A percentile compares a stretch with the other conserved stretches of the same genome.
Evolutionary conservation across 1,140 invertebrate genomes (phyloP).

Genomic region (Bombus pascuorum): DNA sequence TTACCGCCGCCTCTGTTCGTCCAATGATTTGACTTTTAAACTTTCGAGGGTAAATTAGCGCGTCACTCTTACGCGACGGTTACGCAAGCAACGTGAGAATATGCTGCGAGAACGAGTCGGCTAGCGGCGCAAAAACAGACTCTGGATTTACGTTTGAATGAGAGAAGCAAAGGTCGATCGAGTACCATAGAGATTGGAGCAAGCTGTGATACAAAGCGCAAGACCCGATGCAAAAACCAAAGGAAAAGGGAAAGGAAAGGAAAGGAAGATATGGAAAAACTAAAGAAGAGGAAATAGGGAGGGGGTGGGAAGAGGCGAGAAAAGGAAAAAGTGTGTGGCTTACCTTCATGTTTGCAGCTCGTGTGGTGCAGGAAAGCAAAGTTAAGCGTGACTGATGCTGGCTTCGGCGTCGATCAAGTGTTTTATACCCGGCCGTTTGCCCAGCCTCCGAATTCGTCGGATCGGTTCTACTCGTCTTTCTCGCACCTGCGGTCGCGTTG

Average conservation of each 20-base stretch:
- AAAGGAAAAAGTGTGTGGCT: slow-evolving; percentile 25
- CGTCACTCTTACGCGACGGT: not conserved
- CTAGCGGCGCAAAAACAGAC: not conserved
- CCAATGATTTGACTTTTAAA: not conserved
- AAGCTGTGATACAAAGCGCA: no score
- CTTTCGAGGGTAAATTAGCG: not conserved
- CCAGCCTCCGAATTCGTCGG: slow-evolving; percentile 60
- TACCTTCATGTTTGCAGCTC: slow-evolving; percentile 70
- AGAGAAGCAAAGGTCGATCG: not conserved
- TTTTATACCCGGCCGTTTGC: slow-evolving; percentile 67
- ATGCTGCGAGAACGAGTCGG: no score
- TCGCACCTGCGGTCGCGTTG: not conserved
- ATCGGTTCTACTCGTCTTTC: slow-evolving; percentile 21
- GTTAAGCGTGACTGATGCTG: slow-evolving; percentile 69
- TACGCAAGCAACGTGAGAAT: no score
- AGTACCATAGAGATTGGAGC: not conserved
- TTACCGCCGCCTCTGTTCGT: no score
- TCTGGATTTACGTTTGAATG: not conserved
- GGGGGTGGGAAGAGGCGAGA: no score
- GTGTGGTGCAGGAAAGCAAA: slow-evolving; percentile 48
- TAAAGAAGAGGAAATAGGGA: not conserved
- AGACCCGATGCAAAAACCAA: no score
- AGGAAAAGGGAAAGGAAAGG: no score
- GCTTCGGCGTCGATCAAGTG: slow-evolving; percentile 50
- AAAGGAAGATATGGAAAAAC: slow-evolving; percentile 45